These are phyloP conservation scores for Sebastiscus albofasciatus DNA, from an alignment of 2,797 vertebrate genomes.

Conservation along the genomic window DNA sequence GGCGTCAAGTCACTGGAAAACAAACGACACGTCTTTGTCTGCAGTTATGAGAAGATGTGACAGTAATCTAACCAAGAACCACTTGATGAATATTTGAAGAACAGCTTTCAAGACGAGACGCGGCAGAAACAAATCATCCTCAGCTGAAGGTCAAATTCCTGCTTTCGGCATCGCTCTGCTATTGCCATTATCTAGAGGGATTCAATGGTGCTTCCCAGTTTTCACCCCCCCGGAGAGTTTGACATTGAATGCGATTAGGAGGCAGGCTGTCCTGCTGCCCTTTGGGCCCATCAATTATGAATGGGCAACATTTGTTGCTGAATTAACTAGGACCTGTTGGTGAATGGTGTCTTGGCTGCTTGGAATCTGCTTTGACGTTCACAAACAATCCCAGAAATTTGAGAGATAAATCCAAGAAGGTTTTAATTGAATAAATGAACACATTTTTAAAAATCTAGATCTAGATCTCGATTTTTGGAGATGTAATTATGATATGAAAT, in stretches of 20 bases:
- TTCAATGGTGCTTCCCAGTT: neutral
- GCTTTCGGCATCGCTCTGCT: neutral
- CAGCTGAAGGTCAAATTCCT: conserved; percentile 16
- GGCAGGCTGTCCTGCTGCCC: conserved; percentile 36
- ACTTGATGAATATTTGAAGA: conserved; percentile 15
- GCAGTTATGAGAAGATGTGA: conserved; percentile 2
- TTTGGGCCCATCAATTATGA: conserved; percentile 68
- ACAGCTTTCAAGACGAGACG: neutral
- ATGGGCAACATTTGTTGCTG: conserved; percentile 44
- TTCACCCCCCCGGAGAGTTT: neutral
- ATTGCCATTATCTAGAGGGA: conserved; percentile 18
- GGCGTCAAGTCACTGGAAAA: neutral
- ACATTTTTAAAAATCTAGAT: neutral
- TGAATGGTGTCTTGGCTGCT: neutral
- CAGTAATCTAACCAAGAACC: neutral
- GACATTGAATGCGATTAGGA: conserved; percentile 21
- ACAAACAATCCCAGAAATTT: neutral
- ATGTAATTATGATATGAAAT: neutral
- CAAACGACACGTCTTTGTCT: neutral
- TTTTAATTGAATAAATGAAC: neutral
- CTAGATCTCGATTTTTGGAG: neutral
- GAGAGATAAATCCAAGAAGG: neutral
- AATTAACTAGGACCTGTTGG: conserved; percentile 10
- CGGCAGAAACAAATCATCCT: conserved; percentile 4
- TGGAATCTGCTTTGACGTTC: neutral